A percentile compares a stretch with the other conserved stretches of the same genome.
Evolutionary conservation across 2,113 vertebrate genomes (phyloP).

Genomic region (Cyanoderma ruficeps): DNA sequence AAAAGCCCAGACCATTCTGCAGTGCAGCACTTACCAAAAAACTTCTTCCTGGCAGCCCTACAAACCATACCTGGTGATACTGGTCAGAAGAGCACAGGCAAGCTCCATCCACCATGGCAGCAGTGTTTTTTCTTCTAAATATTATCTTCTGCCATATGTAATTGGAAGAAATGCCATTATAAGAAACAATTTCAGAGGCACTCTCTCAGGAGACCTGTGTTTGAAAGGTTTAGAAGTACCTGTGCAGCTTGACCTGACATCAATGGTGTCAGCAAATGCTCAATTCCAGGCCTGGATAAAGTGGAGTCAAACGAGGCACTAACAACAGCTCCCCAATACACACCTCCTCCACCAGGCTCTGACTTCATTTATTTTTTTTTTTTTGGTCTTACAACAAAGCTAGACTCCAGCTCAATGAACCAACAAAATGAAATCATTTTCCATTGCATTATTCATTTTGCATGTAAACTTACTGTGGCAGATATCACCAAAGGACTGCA

Average conservation of each 20-base stretch:
- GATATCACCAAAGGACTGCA: conserved; percentile 16
- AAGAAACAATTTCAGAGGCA: not conserved
- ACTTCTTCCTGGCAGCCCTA: not conserved
- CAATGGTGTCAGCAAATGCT: not conserved
- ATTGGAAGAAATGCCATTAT: not conserved
- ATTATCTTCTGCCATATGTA: not conserved
- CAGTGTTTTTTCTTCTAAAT: not conserved
- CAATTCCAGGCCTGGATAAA: not conserved
- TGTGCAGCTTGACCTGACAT: not conserved
- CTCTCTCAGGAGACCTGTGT: not conserved
- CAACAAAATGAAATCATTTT: not conserved
- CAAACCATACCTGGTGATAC: not conserved
- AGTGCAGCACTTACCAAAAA: not conserved
- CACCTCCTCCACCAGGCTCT: not conserved
- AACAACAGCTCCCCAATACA: not conserved
- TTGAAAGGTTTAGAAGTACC: not conserved
- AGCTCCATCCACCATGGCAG: not conserved
- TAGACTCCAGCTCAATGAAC: not conserved
- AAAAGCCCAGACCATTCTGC: not conserved
- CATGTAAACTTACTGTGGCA: not conserved
- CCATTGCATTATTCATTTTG: not conserved
- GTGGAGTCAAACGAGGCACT: not conserved
- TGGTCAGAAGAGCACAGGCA: not conserved
- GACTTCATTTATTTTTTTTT: not conserved
- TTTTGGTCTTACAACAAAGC: not conserved